Conservation (phyloP, 2,113 vertebrate species). For the Silurus meridionalis region DNA sequence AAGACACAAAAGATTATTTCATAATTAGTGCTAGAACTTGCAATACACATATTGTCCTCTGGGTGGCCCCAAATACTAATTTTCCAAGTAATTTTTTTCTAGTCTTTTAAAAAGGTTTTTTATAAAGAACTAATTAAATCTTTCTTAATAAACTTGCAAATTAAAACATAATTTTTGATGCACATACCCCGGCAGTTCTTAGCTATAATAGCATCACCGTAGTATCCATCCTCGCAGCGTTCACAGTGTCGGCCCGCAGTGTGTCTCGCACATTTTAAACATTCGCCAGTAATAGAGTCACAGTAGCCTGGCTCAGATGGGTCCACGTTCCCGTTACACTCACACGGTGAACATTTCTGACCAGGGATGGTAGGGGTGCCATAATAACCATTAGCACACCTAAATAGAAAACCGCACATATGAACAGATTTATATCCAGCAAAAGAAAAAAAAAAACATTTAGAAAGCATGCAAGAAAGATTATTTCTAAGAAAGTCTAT, state of each 20-base stretch:
- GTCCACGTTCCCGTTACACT: slow-evolving; percentile 85
- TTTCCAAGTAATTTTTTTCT: not conserved
- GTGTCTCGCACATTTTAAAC: slow-evolving; percentile 82
- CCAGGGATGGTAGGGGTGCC: slow-evolving; percentile 83
- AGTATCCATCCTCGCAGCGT: slow-evolving; percentile 80
- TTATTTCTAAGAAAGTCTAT: not conserved
- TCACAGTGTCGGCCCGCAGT: slow-evolving; percentile 83
- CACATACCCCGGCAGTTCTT: slow-evolving; percentile 83
- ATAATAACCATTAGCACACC: slow-evolving; percentile 88
- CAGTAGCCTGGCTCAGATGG: slow-evolving; percentile 76
- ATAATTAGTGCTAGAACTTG: not conserved
- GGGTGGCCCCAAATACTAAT: slow-evolving; percentile 43
- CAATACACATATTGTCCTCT: slow-evolving; percentile 27
- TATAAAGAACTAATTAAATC: no score
- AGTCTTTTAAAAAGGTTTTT: not conserved
- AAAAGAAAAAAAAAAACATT: not conserved
- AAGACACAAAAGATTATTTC: not conserved
- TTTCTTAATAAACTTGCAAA: no score
- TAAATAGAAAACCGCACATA: slow-evolving; percentile 55
- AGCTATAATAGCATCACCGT: slow-evolving; percentile 79
- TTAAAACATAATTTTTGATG: no score
- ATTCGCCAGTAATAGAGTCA: slow-evolving; percentile 80
- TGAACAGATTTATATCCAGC: not conserved
- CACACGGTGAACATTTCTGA: slow-evolving; percentile 76
- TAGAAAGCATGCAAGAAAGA: not conserved